Base-by-base conservation (phyloP, 2,113 vertebrate species). In the Rissa tridactyla region DNA sequence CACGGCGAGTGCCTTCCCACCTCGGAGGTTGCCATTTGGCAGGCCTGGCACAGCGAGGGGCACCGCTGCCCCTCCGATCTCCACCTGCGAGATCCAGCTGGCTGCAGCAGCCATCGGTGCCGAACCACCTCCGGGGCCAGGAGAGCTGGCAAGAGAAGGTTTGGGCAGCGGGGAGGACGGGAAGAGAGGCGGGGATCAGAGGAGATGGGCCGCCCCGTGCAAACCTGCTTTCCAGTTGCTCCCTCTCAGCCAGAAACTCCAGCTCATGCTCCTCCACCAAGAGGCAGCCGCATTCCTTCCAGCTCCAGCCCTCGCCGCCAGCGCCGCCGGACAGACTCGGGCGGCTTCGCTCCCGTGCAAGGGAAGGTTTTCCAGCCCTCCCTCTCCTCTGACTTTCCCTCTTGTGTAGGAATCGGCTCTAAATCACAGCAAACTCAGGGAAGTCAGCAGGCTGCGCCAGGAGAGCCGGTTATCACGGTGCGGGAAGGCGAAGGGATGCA, bases 161-260 rank as follows among this genome's bases (percentile, higher is more conserved):
- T 20, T 68, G 32, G 49, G 36, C 58, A 47, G 17, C 7, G 7
- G 21, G 42, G 40, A 75, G 36, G 25, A 51, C 1, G 0, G 38
- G 44, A 60, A 52, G 42, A 5, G 38, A 66, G 52, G 47, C 4
- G 1, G 26, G 20, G 26, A 78, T 26, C 4, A 6, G 27, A 42
- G 47, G 38, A 82, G 47, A 69, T 46, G 2, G 1, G 29, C 38
- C 1, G 3, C 11, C 54, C 58, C 17, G 19, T 34, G 71, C 77
- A 57, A 86, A 97, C 98, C 98, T 97, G 68, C 96, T 98, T 95
- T 96, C 98, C 99, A 98, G 97, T 92, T 23, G 66, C 94, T 96
- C 98, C 98, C 86, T 97, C 91, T 96, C 97, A 98, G 97, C 98
- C 99, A 97, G 98, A 93, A 97, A 95, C 95, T 94, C 95, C 60